Evolutionary conservation across 53 echinoderm and acorn worm species (phyloP).

Genomic region (Stichopus horrens): DNA sequence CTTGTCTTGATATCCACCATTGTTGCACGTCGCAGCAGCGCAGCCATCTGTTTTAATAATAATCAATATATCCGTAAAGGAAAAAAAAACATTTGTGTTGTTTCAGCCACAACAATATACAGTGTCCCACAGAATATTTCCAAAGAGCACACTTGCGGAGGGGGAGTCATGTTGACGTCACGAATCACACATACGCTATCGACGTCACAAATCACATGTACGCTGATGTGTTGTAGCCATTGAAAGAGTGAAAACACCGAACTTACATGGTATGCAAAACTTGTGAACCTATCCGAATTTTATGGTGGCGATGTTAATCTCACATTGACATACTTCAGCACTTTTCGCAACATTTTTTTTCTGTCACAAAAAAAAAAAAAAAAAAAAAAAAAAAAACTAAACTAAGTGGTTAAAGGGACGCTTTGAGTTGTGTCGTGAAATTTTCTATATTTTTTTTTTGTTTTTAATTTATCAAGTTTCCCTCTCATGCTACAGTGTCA

Average conservation of each 20-base stretch:
- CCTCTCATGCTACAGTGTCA: too few species aligned
- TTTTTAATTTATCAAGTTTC: too few species aligned
- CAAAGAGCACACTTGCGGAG: not conserved
- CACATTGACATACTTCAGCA: too few species aligned
- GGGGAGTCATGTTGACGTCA: not conserved
- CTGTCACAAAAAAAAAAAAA: too few species aligned
- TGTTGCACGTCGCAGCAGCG: not conserved
- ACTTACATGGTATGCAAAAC: not conserved
- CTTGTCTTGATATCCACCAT: conserved; percentile 31
- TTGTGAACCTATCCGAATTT: not conserved
- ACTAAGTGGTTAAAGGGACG: too few species aligned
- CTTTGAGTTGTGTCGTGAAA: too few species aligned
- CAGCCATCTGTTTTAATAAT: not conserved
- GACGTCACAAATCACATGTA: too few species aligned
- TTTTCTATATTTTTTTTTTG: too few species aligned
- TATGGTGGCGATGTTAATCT: too few species aligned
- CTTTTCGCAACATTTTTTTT: too few species aligned
- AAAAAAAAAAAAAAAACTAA: too few species aligned
- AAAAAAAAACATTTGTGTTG: not conserved
- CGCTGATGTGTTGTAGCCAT: too few species aligned
- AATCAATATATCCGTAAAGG: not conserved
- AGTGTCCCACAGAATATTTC: not conserved
- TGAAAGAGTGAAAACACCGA: not conserved
- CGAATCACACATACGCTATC: not conserved
- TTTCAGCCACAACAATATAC: not conserved